These are phyloP conservation scores for Vultur gryphus DNA, from an alignment of 2,797 vertebrate species.

Conservation along the genomic window DNA sequence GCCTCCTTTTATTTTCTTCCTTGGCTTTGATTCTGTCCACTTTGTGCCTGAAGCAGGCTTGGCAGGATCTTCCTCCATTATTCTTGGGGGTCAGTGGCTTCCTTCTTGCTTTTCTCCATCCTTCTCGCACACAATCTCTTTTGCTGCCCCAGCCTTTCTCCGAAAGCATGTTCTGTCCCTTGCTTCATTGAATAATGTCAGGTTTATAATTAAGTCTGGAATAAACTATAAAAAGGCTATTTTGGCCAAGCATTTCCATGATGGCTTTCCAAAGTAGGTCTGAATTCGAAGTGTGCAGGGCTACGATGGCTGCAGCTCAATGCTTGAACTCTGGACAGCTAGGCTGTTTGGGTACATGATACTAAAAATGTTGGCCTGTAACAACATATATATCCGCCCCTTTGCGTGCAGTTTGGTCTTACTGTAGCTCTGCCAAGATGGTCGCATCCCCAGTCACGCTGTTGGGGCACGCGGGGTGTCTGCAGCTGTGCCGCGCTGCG, in stretches of 20 bases:
- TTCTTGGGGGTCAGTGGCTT: neutral
- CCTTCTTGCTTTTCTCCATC: neutral
- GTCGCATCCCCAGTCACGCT: accelerated
- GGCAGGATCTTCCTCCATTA: neutral
- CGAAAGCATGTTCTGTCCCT: neutral
- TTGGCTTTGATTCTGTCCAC: neutral
- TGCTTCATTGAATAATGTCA: neutral
- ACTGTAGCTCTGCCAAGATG: neutral
- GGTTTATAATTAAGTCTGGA: neutral
- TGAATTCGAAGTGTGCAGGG: neutral
- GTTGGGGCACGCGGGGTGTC: neutral
- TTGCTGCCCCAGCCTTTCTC: neutral
- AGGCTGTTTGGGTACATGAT: neutral
- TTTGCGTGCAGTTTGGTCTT: neutral
- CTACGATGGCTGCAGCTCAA: neutral
- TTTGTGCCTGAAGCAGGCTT: neutral
- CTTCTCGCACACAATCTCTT: neutral
- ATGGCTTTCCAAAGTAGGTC: neutral
- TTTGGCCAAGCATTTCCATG: neutral
- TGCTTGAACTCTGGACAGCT: neutral
- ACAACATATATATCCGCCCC: neutral
- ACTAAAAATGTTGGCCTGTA: neutral
- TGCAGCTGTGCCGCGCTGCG: neutral
- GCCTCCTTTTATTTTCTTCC: neutral
- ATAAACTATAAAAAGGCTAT: neutral